These are phyloP conservation scores for Otocyon megalotis DNA, from an alignment of 2,113 vertebrate genomes.

Conservation along the genomic window DNA sequence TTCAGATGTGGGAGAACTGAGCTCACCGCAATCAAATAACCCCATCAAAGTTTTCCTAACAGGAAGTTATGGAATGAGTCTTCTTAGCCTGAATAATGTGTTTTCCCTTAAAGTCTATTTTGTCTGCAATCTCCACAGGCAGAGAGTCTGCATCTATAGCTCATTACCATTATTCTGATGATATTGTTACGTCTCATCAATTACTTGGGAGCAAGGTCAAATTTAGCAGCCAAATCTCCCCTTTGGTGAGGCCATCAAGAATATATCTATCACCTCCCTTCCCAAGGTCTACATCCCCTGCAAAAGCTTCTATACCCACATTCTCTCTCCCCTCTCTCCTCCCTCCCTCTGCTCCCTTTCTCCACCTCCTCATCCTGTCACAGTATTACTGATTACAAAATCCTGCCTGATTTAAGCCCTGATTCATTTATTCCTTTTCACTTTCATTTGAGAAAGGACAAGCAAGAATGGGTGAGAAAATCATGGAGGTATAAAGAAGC, in stretches of 20 bases:
- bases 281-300: not conserved
- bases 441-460: constrained; percentile 59
- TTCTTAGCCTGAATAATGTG: constrained; percentile 68
- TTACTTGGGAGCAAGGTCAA: constrained; percentile 80
- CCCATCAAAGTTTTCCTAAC: constrained; percentile 51
- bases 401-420: constrained; percentile 42
- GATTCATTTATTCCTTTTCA: constrained; percentile 57
- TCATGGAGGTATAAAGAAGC: not conserved
- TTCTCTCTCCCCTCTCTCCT: not conserved
- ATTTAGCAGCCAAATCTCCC: constrained; percentile 77
- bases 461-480: constrained; percentile 24
- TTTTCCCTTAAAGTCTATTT: constrained; percentile 74
- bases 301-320: not conserved
- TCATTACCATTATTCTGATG: constrained; percentile 78
- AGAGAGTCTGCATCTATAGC: constrained; percentile 70
- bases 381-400: constrained; percentile 50
- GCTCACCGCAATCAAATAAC: constrained; percentile 48
- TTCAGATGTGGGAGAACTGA: constrained; percentile 43
- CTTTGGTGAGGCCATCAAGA: constrained; percentile 63
- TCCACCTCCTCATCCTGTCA: not conserved
- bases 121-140: constrained; percentile 69
- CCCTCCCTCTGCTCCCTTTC: not conserved
- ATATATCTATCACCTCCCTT: constrained; percentile 20
- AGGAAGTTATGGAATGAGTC: constrained; percentile 57
- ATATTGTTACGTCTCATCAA: constrained; percentile 78